Percentiles rank a stretch among this genome's conserved stretches.
phyloP scores from a whole-genome alignment of 2,888 invertebrate species.

The Perizoma flavofasciatum region DNA sequence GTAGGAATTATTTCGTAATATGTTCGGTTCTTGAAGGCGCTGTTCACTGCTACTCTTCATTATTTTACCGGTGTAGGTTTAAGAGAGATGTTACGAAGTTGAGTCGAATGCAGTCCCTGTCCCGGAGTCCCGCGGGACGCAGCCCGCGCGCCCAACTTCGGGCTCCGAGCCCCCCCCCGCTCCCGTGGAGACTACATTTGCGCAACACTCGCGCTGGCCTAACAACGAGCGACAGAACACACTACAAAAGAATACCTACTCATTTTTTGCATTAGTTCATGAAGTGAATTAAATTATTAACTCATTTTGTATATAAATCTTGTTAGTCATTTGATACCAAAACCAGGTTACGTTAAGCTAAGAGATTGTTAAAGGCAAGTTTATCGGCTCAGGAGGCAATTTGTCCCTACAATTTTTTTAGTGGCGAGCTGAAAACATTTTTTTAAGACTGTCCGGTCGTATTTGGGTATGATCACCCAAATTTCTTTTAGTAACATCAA shows the following conservation, averaged over 20 bases:
- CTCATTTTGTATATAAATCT: not conserved
- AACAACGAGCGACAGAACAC: slow-evolving; percentile 78
- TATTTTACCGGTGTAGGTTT: slow-evolving; percentile 10
- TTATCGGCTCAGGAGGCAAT: too few species aligned
- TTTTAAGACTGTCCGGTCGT: too few species aligned
- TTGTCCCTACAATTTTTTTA: too few species aligned
- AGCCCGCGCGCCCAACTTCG: slow-evolving; percentile 83
- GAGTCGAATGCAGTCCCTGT: slow-evolving; percentile 70
- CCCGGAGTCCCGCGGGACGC: slow-evolving; percentile 69
- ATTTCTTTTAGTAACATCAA: too few species aligned
- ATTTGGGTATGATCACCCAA: too few species aligned
- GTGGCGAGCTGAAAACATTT: too few species aligned
- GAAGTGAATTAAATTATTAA: slow-evolving; percentile 14
- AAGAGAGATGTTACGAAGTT: slow-evolving; percentile 30
- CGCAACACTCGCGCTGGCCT: slow-evolving; percentile 80
- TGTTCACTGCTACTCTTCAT: too few species aligned
- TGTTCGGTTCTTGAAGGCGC: too few species aligned
- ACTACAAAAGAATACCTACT: slow-evolving; percentile 74
- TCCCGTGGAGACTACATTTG: slow-evolving; percentile 82
- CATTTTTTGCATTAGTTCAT: slow-evolving; percentile 53
- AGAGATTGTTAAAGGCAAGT: too few species aligned
- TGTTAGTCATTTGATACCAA: too few species aligned
- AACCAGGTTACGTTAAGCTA: too few species aligned
- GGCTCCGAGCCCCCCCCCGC: slow-evolving; percentile 74
- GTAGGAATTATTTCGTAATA: too few species aligned